Base-by-base conservation (phyloP, 2,797 vertebrate genomes). In the Protosalanx chinensis region DNA sequence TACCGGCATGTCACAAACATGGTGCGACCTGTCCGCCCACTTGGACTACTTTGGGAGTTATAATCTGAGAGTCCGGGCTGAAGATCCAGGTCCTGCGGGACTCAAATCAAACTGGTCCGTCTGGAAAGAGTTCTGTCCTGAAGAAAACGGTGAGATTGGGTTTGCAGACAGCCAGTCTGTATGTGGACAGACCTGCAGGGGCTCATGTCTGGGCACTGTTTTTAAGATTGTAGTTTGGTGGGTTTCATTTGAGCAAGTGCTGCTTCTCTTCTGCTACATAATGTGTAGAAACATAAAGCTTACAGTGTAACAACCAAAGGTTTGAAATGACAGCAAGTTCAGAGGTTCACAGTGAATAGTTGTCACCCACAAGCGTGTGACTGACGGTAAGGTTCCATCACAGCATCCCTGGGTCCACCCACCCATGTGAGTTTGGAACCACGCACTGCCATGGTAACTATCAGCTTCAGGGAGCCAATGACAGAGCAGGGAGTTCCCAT, bases 341-440 rank as follows among this genome's bases (percentile, higher is more conserved):
- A 41, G 10, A 49, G 46, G 64, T 46, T 10, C 37, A 46, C 35
- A 49, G 13, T 15, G 20, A 23, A 10, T 59, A 20, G 23, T n/a
- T 66, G 41, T 49, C 12, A 46, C 29, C 4, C 2, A 57, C 51
- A 18, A n/a, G 10, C 8, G 23, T 60, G 8, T 12, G 15, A 60
- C 13, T 23, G 23, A 1, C 13, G 0, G 4, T 58, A 7, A 29
- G 67, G 75, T 53, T 27, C 23, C 23, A 20, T 74, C 71, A 46
- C 72, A 78, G 76, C 76, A 5, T n/a, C n/a, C 32, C 68, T 78
- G 12, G 76, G 65, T 13, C 72, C 76, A 12, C 76, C 76, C 0
- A 65, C 59, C 18, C 27, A 49, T 10, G 59, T 78, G 27, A 20
- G 32, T 30, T 30, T 75, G 6, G 27, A 37, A 13, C 57, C 68